phyloP scores from a whole-genome alignment of 2,113 vertebrate species.

The Rhinopomastus cyanomelas region DNA sequence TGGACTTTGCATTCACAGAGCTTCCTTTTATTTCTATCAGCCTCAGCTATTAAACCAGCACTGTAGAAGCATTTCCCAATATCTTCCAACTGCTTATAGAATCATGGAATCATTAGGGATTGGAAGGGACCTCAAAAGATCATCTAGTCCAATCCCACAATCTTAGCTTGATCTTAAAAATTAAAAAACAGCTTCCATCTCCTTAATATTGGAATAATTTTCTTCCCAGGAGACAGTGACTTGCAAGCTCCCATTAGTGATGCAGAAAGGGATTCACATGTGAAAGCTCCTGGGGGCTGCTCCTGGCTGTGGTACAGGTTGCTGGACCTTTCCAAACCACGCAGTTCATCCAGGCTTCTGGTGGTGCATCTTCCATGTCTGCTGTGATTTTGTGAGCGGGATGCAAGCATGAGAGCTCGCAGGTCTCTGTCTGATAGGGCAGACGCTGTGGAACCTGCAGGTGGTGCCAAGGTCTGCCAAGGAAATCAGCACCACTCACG shows the following conservation, averaged over 20 bases:
- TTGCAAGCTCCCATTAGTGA: neutral
- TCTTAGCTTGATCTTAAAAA: neutral
- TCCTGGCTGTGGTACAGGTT: neutral
- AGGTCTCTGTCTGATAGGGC: neutral
- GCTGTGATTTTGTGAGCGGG: neutral
- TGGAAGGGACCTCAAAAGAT: too few relatives aligned
- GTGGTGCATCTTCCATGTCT: neutral
- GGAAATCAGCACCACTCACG: neutral
- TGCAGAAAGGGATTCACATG: neutral
- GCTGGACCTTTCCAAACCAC: neutral
- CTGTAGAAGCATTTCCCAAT: neutral
- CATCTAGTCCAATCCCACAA: too few relatives aligned
- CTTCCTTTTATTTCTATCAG: neutral
- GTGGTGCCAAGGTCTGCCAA: neutral
- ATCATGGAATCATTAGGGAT: too few relatives aligned
- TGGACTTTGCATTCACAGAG: neutral
- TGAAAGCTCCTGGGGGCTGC: neutral
- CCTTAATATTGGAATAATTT: neutral
- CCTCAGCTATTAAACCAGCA: neutral
- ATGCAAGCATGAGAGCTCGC: neutral
- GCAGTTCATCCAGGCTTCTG: neutral
- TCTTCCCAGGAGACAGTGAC: neutral
- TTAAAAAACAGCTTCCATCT: neutral
- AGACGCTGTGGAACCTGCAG: rapidly evolving
- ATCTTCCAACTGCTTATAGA: neutral